Percentiles rank a stretch among this genome's conserved stretches.
Evolutionary conservation across 2,888 invertebrate species (phyloP).

Genomic region (Entomobrya proxima): DNA sequence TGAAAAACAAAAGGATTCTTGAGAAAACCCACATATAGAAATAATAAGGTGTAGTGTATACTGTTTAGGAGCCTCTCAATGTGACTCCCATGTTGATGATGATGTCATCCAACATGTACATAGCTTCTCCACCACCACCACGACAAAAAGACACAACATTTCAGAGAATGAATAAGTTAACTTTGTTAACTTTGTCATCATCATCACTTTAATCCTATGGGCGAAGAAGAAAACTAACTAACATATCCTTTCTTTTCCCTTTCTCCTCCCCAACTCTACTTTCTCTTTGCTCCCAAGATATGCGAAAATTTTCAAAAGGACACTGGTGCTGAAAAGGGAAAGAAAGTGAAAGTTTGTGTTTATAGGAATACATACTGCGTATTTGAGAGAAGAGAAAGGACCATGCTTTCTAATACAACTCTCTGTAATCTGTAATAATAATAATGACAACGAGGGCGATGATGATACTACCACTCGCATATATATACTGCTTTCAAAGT

Average conservation of each 20-base stretch:
- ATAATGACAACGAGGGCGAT: neutral
- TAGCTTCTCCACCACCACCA: neutral
- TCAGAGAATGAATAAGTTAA: conserved; percentile 54
- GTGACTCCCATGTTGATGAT: conserved; percentile 24
- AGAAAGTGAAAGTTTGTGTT: conserved; percentile 16
- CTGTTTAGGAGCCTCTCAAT: neutral
- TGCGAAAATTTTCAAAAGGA: neutral
- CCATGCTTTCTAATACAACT: conserved; percentile 9
- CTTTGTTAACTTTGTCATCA: conserved; percentile 56
- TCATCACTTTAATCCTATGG: conserved; percentile 58
- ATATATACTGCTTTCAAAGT: neutral
- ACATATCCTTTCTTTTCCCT: conserved; percentile 15
- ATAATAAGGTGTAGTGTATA: neutral
- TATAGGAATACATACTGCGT: neutral
- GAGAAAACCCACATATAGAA: neutral
- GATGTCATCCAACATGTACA: conserved; percentile 17
- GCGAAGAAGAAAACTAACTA: conserved; percentile 34
- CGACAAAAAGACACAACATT: conserved; percentile 21
- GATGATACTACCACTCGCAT: neutral
- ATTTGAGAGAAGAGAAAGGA: neutral
- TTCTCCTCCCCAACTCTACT: neutral
- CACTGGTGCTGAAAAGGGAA: neutral
- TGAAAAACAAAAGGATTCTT: conserved; percentile 21
- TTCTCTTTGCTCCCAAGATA: neutral
- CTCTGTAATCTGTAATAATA: conserved; percentile 15